These are phyloP conservation scores for Pituophis catenifer DNA, from an alignment of 2,113 vertebrate species.

Conservation along the genomic window DNA sequence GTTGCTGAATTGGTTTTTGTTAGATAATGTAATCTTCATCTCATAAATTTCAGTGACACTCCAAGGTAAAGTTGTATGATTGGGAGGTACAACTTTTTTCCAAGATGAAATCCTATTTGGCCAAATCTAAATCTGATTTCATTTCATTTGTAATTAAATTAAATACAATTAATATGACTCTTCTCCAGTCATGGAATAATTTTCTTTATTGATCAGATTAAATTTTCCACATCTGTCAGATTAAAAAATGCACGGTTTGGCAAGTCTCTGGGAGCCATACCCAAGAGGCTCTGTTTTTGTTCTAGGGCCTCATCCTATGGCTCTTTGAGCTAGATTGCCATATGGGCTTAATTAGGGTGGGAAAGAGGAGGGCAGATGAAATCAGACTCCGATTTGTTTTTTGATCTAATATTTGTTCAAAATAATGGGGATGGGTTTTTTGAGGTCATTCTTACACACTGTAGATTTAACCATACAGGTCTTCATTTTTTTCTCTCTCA, in stretches of 20 bases:
- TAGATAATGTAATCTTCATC: background rate
- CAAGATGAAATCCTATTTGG: background rate
- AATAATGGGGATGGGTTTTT: background rate
- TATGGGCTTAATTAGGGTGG: background rate
- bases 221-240: background rate
- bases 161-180: background rate
- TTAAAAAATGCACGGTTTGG: background rate
- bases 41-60: background rate
- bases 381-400: background rate
- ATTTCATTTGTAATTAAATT: background rate
- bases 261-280: background rate
- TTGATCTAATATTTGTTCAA: background rate
- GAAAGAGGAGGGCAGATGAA: background rate
- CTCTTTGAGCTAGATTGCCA: background rate
- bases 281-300: background rate
- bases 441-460: accelerated
- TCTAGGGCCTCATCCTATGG: background rate
- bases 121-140: background rate
- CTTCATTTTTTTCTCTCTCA: accelerated
- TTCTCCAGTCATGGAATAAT: background rate
- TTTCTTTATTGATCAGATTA: background rate
- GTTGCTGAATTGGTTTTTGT: background rate
- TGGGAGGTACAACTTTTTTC: background rate
- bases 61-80: background rate
- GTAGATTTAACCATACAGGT: background rate